Percentiles rank a stretch among this genome's conserved stretches.
Conservation (phyloP, 2,113 vertebrate genomes). For the Natator depressus region DNA sequence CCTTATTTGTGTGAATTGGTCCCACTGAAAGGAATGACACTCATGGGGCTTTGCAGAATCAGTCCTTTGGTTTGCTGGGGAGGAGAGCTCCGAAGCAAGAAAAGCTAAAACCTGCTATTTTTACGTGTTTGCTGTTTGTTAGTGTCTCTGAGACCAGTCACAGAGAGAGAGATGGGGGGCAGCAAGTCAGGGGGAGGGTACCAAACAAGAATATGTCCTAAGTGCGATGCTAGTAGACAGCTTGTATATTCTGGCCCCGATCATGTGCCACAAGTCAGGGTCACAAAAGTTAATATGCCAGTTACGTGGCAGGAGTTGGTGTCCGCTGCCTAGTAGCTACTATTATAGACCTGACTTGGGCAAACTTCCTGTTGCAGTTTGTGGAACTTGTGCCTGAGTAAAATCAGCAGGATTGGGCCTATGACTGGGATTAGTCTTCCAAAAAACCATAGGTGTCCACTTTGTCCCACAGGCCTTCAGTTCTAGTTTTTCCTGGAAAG, state of each 20-base stretch:
- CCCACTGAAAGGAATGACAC: neutral
- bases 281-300: neutral
- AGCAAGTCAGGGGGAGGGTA: neutral
- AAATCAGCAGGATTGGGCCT: neutral
- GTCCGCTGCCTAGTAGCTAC: neutral
- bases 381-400: neutral
- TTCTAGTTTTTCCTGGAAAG: neutral
- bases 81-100: neutral
- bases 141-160: neutral
- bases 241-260: neutral
- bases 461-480: neutral
- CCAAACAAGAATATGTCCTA: neutral
- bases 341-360: neutral
- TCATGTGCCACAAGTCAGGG: neutral
- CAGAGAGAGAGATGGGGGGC: neutral
- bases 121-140: neutral
- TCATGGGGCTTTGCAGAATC: accelerated
- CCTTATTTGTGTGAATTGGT: accelerated
- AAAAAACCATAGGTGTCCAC: neutral
- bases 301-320: neutral
- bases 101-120: neutral
- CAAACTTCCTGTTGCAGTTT: neutral
- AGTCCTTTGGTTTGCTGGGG: neutral
- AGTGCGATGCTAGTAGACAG: neutral
- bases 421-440: neutral